phyloP scores from a whole-genome alignment of 2,113 vertebrate species.

The Bubo scandiacus region DNA sequence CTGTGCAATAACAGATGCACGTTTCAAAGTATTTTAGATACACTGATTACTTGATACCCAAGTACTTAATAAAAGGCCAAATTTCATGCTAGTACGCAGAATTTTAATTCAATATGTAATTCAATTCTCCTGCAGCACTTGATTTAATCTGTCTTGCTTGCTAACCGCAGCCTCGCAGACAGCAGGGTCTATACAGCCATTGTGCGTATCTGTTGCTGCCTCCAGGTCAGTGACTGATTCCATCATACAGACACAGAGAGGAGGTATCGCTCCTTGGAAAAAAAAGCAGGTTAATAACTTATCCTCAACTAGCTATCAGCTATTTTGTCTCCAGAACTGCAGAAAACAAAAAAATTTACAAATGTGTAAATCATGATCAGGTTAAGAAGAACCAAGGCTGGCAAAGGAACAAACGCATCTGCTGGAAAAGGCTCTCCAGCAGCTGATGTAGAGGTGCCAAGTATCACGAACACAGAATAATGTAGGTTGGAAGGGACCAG shows the following conservation, averaged over 20 bases:
- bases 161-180: neutral
- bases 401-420: neutral
- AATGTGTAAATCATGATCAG: neutral
- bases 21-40: neutral
- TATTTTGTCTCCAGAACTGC: neutral
- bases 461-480: neutral
- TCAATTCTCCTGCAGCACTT: neutral
- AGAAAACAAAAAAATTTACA: neutral
- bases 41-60: neutral
- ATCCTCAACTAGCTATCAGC: neutral
- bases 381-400: neutral
- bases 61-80: neutral
- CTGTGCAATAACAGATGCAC: neutral
- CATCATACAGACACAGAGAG: neutral
- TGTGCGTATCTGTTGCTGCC: neutral
- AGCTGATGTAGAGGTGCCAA: neutral
- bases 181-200: neutral
- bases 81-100: neutral
- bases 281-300: neutral
- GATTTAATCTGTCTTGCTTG: neutral
- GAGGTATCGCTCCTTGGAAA: accelerated
- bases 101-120: neutral
- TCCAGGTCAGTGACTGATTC: neutral
- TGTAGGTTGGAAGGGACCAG: accelerated
- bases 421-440: neutral